Base-by-base conservation (phyloP, 2,888 invertebrate genomes). In the Heliconius ethilla region DNA sequence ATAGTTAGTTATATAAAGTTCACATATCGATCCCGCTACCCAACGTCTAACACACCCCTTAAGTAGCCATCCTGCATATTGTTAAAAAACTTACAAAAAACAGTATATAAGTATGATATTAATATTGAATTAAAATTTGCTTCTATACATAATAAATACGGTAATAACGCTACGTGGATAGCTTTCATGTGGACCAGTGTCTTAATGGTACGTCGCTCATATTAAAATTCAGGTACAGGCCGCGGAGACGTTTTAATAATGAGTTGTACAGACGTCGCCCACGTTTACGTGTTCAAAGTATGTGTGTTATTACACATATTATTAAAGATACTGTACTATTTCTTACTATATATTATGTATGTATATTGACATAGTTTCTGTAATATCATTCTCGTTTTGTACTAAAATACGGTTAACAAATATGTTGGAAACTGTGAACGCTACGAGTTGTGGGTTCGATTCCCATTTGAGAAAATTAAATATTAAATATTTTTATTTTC, bases 161-260 rank as follows among this genome's bases (percentile, higher is more conserved):
- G 9, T n/a, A n/a, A 55, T 18, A 9, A 11, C 13, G 63, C 63
- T 63, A 51, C n/a, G 18, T 33, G n/a, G 11, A 5, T 22, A 22
- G 63, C 63, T 74, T 74, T 63, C 22, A 63, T 3, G 45, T 66
- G 67, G 67, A 55, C 29, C 25, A n/a, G 10, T 51, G 40, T 29
- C 63, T 63, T 63, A 33, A 70, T 25, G 10, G 22, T 40, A 40
- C 59, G 70, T 65, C 70, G 70, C 65, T 40, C 70, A 76, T 76
- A 76, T 76, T 70, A 76, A 70, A 70, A 70, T 76, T 76, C 70
- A 65, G 70, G 63, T 76, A 63, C 63, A 70, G 33, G 29, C 76
- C 76, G 33, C 76, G 63, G 76, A 70, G 33, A 29, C 76, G 70
- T 76, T 75, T 75, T 75, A 75, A 75, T 75, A 69, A 75, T 69